A percentile compares a stretch with the other conserved stretches of the same genome.
Evolutionary conservation across 2,797 vertebrate genomes (phyloP).

Genomic region (Lepilemur ruficaudatus): DNA sequence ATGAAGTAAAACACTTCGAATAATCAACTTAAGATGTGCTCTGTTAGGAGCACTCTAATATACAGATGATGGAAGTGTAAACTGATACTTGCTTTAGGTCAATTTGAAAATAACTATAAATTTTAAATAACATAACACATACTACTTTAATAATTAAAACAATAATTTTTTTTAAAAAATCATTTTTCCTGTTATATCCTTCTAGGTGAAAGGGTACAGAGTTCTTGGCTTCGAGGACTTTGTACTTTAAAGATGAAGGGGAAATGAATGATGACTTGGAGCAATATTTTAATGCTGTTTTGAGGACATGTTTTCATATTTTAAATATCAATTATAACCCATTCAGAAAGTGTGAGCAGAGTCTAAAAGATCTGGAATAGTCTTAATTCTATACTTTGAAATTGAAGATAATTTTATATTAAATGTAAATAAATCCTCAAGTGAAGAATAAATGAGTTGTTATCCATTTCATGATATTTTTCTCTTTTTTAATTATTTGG

Average conservation of each 20-base stretch:
- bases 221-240: neutral
- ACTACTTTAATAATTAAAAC: conserved; percentile 30
- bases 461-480: neutral
- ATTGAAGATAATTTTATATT: conserved; percentile 46
- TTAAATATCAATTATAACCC: conserved; percentile 25
- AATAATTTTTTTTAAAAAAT: neutral
- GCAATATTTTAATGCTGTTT: conserved; percentile 8
- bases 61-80: neutral
- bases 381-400: conserved; percentile 32
- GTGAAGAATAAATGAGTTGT: conserved; percentile 12
- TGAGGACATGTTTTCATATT: neutral
- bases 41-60: neutral
- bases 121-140: neutral
- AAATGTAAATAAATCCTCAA: conserved; percentile 28
- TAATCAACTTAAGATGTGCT: neutral
- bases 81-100: neutral
- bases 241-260: neutral
- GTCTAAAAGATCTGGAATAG: neutral
- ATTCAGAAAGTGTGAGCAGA: neutral
- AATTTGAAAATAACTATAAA: neutral
- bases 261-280: neutral
- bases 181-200: neutral
- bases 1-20: neutral
- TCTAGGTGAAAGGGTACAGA: neutral
- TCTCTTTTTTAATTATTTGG: neutral